Evolutionary conservation across 2,888 invertebrate species (phyloP), one percentile per base, ranked within the genome.

Genomic region (Harmothoe impar): DNA sequence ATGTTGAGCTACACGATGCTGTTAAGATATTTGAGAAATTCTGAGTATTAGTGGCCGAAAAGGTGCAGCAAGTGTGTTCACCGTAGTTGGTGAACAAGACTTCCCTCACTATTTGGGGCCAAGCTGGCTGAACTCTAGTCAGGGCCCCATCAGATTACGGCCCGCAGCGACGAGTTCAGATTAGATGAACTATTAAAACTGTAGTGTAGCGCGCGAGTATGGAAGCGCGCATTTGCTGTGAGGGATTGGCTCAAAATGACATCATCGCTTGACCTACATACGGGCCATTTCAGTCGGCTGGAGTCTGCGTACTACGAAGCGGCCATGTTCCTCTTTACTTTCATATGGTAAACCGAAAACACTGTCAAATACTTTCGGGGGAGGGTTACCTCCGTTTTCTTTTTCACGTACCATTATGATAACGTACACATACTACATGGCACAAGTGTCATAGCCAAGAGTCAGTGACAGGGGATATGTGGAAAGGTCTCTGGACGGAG

Each of bases 241-340:
- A 86, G 86, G 54, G 86, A 86, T 86, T 86, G 86, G 86, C 29
- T 86, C 54, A 54, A 52, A 86, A 86, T 86, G 86, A 86, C 86
- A 56, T 86, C 86, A 86, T 54, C 86, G 86, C 33, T 81, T 54
- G 86, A 86, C 86, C 86, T 86, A 86, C 86, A 86, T 86, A 86
- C 86, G 86, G 86, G 86, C 56, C 23, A 29, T 54, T 17, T 25
- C 43, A 29, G 20, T 33, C 81, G 52, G 43, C 29, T 35, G 33
- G 86, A 86, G 86, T 86, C 86, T 86, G 86, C 86, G 86, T 86
- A 86, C 86, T 86, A 54, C 29, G 86, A 29, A 86, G 86, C 86
- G 86, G 86, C 86, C 86, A 86, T 86, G 56, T 86, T 86, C 52
- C 33, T 86, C 54, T 43, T 56, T 86, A 86, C 86, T 52, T 86